Evolutionary conservation across 2,888 invertebrate species (phyloP), one percentile per base, ranked within the genome.

Genomic region (Eupsilia transversa): DNA sequence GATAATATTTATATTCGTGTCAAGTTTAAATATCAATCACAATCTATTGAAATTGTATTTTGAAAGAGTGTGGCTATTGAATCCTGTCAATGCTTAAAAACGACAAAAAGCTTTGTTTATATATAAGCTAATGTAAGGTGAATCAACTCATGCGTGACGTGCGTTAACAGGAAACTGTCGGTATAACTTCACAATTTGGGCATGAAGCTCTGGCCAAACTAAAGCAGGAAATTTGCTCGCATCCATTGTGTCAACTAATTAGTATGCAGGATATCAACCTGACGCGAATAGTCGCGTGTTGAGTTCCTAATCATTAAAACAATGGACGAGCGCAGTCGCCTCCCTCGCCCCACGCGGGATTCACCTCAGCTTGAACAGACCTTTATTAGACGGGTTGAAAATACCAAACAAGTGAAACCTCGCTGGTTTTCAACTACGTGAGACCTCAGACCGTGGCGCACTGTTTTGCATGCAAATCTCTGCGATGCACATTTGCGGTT

Each of bases 381-480:
- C 23, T 27, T n/a, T 61, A 27, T 27, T 14, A 14, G 4, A 30
- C 23, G 43, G 30, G 23, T 30, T 30, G 14, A 23, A 64, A 43
- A 43, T 35, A 43, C 3, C 3, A 78, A 75, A 70, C 43, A 60
- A 61, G 79, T 38, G 59, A 46, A 60, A 54, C 5, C 30, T 30
- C 17, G 20, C 27, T 60, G 23, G 35, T 30, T 70, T 33, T 23
- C 43, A 52, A 60, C 43, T n/a, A 38, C n/a, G 10, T 10, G n/a
- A 52, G 52, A 60, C 20, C n/a, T 10, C 20, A 52, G 52, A 60
- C 20, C n/a, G 70, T 20, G 30, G 52, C 30, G 43, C 14, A 54
- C 72, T 71, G 79, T 72, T 76, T 71, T 79, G 60, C 43, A 72
- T 77, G 79, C 79, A 72, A 77, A 77, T 79, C 72, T 23, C 33